phyloP scores from a whole-genome alignment of 1,140 invertebrate genomes.

The Diuraphis noxia region DNA sequence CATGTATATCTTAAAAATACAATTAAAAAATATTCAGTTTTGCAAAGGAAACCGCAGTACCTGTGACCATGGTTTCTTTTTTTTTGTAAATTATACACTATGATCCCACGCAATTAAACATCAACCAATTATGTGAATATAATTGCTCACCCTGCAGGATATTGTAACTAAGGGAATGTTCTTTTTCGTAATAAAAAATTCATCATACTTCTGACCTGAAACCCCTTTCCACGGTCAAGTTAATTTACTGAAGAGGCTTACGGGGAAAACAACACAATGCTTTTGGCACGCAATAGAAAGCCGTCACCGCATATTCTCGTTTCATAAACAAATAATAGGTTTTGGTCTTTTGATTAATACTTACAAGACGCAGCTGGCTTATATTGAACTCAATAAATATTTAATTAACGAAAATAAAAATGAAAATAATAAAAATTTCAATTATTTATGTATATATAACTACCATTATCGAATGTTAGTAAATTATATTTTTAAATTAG shows the following conservation, averaged over 20 bases:
- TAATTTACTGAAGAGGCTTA: constrained; percentile 17
- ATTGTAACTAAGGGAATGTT: background rate
- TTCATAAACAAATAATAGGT: constrained; percentile 7
- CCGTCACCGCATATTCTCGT: background rate
- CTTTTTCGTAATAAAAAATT: background rate
- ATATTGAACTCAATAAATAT: constrained; percentile 1
- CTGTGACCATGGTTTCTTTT: background rate
- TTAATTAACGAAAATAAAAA: background rate
- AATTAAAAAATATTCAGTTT: background rate
- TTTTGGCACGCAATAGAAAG: constrained; percentile 37
- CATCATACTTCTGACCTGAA: constrained; percentile 18
- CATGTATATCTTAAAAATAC: background rate
- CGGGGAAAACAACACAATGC: constrained; percentile 20
- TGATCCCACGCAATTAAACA: background rate
- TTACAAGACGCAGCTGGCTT: background rate
- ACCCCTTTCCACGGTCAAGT: background rate
- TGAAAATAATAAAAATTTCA: background rate
- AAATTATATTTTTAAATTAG: too few species aligned
- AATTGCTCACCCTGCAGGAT: background rate
- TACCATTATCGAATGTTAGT: background rate
- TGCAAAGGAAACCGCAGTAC: background rate
- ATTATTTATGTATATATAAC: background rate
- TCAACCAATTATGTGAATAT: background rate
- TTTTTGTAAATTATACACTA: background rate
- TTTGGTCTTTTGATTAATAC: constrained; percentile 27